Evolutionary conservation across 2,888 invertebrate species (phyloP).

Genomic region (Spicauda simplicius): DNA sequence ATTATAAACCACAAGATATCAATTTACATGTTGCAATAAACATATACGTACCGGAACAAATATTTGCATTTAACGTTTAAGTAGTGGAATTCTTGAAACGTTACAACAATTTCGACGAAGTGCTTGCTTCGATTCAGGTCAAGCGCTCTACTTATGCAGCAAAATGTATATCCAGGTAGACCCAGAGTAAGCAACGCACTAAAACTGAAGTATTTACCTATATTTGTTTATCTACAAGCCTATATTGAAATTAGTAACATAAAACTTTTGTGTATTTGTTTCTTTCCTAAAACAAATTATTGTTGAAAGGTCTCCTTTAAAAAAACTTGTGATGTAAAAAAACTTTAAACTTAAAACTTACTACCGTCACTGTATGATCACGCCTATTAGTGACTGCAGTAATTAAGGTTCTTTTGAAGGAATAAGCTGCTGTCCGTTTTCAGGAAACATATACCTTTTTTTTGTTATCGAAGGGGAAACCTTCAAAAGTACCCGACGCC

Average conservation of each 20-base stretch:
- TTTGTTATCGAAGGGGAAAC: too few relatives aligned
- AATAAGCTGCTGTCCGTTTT: too few relatives aligned
- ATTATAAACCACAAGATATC: background rate
- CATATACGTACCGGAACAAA: background rate
- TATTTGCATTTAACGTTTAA: background rate
- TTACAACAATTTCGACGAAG: slow-evolving; percentile 17
- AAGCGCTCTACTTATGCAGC: slow-evolving; percentile 18
- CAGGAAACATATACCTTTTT: too few relatives aligned
- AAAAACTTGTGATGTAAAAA: too few relatives aligned
- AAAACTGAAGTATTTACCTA: slow-evolving; percentile 16
- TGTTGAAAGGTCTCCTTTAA: too few relatives aligned
- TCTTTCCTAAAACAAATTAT: too few relatives aligned
- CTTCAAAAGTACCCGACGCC: too few relatives aligned
- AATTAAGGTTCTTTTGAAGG: too few relatives aligned
- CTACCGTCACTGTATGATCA: too few relatives aligned
- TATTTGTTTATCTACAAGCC: background rate
- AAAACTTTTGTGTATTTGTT: background rate
- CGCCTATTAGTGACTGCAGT: too few relatives aligned
- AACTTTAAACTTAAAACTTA: too few relatives aligned
- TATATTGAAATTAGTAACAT: background rate
- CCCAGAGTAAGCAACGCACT: slow-evolving; percentile 1
- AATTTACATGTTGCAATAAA: background rate
- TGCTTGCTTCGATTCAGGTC: slow-evolving; percentile 19
- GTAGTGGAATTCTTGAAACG: slow-evolving; percentile 10
- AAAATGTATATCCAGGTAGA: slow-evolving; percentile 15